Evolutionary conservation across 2,888 invertebrate species (phyloP).

Genomic region (Chrysolina oricalcia): DNA sequence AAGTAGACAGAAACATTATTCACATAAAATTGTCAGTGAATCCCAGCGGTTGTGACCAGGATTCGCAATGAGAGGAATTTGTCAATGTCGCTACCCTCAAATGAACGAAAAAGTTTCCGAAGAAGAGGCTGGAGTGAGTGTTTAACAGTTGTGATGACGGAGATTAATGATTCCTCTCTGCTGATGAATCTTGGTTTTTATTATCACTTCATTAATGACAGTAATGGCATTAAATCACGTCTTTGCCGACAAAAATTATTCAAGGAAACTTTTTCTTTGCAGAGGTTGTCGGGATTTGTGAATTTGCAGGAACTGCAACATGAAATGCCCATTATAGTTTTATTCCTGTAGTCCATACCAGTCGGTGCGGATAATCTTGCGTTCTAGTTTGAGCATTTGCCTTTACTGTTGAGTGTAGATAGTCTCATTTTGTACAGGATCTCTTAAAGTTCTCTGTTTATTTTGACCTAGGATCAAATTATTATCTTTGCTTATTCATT

Average conservation of each 20-base stretch:
- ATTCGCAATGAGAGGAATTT: neutral
- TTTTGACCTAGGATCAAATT: slow-evolving; percentile 6
- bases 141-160: neutral
- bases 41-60: slow-evolving; percentile 19
- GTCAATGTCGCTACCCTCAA: neutral
- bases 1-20: slow-evolving; percentile 31
- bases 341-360: too few relatives aligned
- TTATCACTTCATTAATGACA: neutral
- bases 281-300: too few relatives aligned
- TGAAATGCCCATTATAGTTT: too few relatives aligned
- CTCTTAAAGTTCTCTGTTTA: slow-evolving; percentile 12
- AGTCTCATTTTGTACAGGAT: too few relatives aligned
- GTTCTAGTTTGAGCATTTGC: too few relatives aligned
- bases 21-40: slow-evolving; percentile 25
- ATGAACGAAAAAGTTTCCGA: neutral
- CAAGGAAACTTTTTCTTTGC: too few relatives aligned
- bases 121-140: neutral
- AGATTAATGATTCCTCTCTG: neutral
- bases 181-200: neutral
- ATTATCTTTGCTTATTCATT: slow-evolving; percentile 14
- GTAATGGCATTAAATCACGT: neutral
- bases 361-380: too few relatives aligned
- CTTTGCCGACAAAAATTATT: neutral
- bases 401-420: too few relatives aligned
- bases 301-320: too few relatives aligned